Percentiles rank a stretch among this genome's conserved stretches.
These are phyloP conservation scores for Clarias gariepinus DNA, from an alignment of 2,113 vertebrate genomes.

Conservation along the genomic window DNA sequence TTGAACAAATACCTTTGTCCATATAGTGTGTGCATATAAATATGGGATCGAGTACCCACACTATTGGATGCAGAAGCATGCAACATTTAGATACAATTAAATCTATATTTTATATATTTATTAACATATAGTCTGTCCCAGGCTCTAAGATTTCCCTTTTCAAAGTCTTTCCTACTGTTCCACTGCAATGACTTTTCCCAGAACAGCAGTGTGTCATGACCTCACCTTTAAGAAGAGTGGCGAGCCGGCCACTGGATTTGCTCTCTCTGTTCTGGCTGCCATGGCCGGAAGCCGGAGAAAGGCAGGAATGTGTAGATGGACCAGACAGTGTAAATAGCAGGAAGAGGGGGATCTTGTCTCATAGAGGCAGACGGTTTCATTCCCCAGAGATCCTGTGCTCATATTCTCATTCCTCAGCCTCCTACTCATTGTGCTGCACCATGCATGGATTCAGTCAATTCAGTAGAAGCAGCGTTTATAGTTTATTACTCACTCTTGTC, in stretches of 20 bases:
- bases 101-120: conserved; percentile 9
- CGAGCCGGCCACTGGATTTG: conserved; percentile 40
- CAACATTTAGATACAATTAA: not conserved
- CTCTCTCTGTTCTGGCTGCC: conserved; percentile 63
- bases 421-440: conserved; percentile 5
- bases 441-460: conserved; percentile 26
- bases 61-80: too few species aligned
- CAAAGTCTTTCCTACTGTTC: conserved; percentile 28
- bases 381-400: conserved; percentile 10
- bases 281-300: conserved; percentile 67
- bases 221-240: conserved; percentile 51
- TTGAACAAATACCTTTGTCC: too few species aligned
- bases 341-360: conserved; percentile 49
- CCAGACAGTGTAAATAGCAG: conserved; percentile 50
- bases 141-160: conserved; percentile 15
- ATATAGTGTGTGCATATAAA: too few species aligned
- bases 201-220: conserved; percentile 37
- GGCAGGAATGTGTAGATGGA: conserved; percentile 68
- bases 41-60: too few species aligned
- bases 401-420: conserved; percentile 33
- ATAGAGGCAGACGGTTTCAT: conserved; percentile 39
- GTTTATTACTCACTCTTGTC: conserved; percentile 40
- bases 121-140: not conserved
- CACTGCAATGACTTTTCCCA: conserved; percentile 10
- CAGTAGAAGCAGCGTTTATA: conserved; percentile 16